Evolutionary conservation across 2,113 vertebrate genomes (phyloP).

Genomic region (Chrysemys picta): DNA sequence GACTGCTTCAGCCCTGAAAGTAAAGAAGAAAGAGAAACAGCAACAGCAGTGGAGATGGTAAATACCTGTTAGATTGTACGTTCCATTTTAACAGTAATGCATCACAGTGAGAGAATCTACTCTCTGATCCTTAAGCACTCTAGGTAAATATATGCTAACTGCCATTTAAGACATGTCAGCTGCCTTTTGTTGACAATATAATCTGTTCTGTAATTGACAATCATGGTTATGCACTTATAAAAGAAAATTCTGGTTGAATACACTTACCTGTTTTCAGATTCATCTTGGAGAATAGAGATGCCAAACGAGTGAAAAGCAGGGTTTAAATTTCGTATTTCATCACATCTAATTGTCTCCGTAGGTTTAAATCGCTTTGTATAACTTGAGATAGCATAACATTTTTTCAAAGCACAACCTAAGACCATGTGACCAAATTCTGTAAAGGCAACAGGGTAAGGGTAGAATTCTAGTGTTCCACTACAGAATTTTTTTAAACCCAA

Average conservation of each 20-base stretch:
- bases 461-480: background rate
- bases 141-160: conserved; percentile 58
- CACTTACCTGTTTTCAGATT: conserved; percentile 28
- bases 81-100: conserved; percentile 26
- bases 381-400: background rate
- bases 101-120: conserved; percentile 33
- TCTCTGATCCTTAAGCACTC: background rate
- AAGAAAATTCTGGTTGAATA: background rate
- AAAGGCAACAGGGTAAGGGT: background rate
- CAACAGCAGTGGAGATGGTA: conserved; percentile 28
- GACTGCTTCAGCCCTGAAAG: background rate
- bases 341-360: background rate
- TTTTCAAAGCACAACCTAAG: fast-evolving
- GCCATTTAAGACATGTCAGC: conserved; percentile 14
- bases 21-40: background rate
- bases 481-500: background rate
- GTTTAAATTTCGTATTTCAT: background rate
- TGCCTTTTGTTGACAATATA: conserved; percentile 54
- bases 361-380: background rate
- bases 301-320: background rate
- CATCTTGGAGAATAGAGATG: conserved; percentile 8
- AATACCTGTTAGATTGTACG: conserved; percentile 42
- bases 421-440: background rate
- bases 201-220: conserved; percentile 61
- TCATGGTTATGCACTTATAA: conserved; percentile 13